Evolutionary conservation across 2,797 vertebrate genomes (phyloP).

Genomic region (Aotus griseimembra): DNA sequence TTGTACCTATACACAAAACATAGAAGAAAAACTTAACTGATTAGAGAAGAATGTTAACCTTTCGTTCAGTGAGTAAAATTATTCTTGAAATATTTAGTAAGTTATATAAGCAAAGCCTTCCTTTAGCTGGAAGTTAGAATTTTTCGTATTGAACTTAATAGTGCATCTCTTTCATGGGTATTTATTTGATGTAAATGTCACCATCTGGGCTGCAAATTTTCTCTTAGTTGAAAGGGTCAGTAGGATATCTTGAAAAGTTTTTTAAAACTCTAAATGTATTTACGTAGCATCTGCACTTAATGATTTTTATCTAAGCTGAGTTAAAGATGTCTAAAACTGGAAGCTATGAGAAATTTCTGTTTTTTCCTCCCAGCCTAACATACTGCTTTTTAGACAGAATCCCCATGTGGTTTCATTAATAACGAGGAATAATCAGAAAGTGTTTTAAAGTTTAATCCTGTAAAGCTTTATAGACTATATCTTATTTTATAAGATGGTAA

Average conservation of each 20-base stretch:
- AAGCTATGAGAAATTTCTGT: background rate
- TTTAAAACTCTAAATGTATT: background rate
- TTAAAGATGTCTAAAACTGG: background rate
- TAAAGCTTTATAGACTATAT: background rate
- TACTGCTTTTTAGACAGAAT: background rate
- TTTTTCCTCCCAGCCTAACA: background rate
- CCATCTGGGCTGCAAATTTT: background rate
- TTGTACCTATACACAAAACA: background rate
- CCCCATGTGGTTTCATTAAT: background rate
- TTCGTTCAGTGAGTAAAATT: background rate
- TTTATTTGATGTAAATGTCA: background rate
- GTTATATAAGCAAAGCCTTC: background rate
- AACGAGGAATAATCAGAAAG: background rate
- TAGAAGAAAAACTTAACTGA: constrained; percentile 3
- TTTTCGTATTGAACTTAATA: background rate
- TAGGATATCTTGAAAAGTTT: background rate
- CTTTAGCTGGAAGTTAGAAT: background rate
- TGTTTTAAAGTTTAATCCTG: background rate
- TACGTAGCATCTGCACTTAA: background rate
- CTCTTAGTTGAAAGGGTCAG: background rate
- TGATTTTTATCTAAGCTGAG: background rate
- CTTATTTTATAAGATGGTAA: background rate
- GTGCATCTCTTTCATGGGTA: background rate
- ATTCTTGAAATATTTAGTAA: background rate
- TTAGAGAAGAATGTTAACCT: constrained; percentile 24